Evolutionary conservation across 2,113 vertebrate species (phyloP), one percentile per base, ranked within the genome.

Genomic region (Sceloporus undulatus): DNA sequence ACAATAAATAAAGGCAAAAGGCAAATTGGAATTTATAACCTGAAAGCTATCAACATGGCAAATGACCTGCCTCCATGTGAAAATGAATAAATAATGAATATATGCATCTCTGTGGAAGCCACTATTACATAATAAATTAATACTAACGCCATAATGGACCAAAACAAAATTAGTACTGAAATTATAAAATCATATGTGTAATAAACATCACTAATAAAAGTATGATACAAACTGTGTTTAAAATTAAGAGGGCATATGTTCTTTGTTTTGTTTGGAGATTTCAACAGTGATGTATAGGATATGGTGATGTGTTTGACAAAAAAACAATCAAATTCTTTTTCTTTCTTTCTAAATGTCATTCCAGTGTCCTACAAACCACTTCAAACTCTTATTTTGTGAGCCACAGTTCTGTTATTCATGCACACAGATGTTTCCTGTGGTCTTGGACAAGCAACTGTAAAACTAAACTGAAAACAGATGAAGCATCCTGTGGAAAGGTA

Each of bases 111-210:
- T 66, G 23, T 77, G 29, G 0, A 89, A 81, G 9, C 81, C 75
- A 76, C 8, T 73, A 87, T 81, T 65, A 3, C 18, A 82, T 70
- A 54, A 42, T 89, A 89, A 84, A 82, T 84, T 86, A 84, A 87
- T 81, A 4, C 5, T 40, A 73, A 81, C 9, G 23, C 40, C 71
- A 82, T 54, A 86, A 38, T 79, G 71, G 38, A 74, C 13, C 34
- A 27, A 52, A 81, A 87, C 6, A 89, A 70, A 92, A 75, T 59
- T 84, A 34, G 4, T 34, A 23, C 81, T 78, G 62, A 73, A 86
- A 68, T 14, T 27, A 70, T 82, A 62, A 82, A 88, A 52, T 25
- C 80, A 70, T 27, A 86, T 62, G 1, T 62, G 25, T 4, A 62
- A 56, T 75, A 71, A 18, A 86, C 21, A 84, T 2, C 9, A 29